Conservation (phyloP, 2,888 invertebrate species). For the Drosophila histrio region DNA sequence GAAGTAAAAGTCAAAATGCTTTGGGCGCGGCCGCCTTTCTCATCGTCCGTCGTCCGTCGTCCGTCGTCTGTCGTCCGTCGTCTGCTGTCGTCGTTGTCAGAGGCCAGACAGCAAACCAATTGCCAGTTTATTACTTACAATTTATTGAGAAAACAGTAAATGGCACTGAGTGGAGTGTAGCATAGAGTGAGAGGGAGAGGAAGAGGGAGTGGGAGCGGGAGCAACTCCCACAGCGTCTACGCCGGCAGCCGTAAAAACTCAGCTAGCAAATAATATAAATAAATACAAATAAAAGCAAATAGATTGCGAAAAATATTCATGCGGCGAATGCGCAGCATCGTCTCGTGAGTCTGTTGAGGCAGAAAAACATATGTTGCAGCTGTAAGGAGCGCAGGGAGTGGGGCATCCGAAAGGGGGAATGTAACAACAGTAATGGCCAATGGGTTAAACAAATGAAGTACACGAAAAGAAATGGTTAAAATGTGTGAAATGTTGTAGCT, state of each 20-base stretch:
- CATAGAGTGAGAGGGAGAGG: background rate
- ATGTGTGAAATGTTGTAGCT: background rate
- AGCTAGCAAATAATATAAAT: constrained; percentile 66
- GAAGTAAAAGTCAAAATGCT: constrained; percentile 70
- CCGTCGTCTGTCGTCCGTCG: constrained; percentile 8
- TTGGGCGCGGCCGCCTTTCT: constrained; percentile 62
- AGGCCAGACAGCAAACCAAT: constrained; percentile 72
- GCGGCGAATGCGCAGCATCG: constrained; percentile 44
- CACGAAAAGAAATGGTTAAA: constrained; percentile 35
- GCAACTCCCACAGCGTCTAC: constrained; percentile 29
- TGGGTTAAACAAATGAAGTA: constrained; percentile 57
- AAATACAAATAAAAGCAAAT: constrained; percentile 68
- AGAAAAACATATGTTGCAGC: constrained; percentile 61
- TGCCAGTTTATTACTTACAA: constrained; percentile 78
- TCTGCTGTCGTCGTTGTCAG: constrained; percentile 43
- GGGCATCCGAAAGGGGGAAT: background rate
- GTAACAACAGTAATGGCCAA: constrained; percentile 48
- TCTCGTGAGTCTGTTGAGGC: constrained; percentile 52
- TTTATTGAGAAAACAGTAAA: constrained; percentile 69
- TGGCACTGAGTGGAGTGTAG: constrained; percentile 25
- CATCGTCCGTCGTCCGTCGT: constrained; percentile 9
- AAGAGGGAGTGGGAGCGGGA: background rate
- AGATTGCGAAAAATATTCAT: constrained; percentile 69
- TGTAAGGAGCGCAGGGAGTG: constrained; percentile 4
- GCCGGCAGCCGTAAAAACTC: constrained; percentile 63